phyloP scores from a whole-genome alignment of 2,888 invertebrate genomes.

The Epistrophella euchroma region DNA sequence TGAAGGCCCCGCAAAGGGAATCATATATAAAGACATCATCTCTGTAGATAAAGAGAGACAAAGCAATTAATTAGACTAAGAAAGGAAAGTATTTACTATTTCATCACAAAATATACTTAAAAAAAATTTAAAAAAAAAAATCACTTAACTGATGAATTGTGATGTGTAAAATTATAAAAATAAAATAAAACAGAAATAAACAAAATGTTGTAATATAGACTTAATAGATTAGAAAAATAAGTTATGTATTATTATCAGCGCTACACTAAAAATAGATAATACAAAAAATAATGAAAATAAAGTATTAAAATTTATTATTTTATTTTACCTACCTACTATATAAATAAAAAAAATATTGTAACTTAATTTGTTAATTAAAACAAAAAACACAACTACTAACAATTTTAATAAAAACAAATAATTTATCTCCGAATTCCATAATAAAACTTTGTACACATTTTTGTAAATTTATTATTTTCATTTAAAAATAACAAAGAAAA shows the following conservation, averaged over 20 bases:
- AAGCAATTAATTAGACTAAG: conserved; percentile 67
- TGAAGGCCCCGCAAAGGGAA: conserved; percentile 26
- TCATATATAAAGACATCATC: conserved; percentile 11
- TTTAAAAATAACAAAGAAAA: conserved; percentile 56
- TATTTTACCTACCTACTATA: conserved; percentile 7
- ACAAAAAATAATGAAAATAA: conserved; percentile 31
- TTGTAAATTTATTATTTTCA: conserved; percentile 69
- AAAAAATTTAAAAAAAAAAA: conserved; percentile 42
- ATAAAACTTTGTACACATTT: conserved; percentile 69
- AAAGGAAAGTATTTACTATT: conserved; percentile 58
- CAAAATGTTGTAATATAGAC: conserved; percentile 67
- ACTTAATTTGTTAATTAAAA: background rate
- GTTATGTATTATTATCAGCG: conserved; percentile 40
- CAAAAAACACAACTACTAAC: background rate
- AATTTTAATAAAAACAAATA: conserved; percentile 4
- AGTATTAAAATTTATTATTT: conserved; percentile 24
- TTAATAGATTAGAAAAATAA: conserved; percentile 51
- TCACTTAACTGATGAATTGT: conserved; percentile 65
- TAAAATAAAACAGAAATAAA: conserved; percentile 12
- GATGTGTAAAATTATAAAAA: conserved; percentile 66
- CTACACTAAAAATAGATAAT: conserved; percentile 55
- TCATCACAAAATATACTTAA: conserved; percentile 23
- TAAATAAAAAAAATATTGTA: background rate
- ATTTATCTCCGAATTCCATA: conserved; percentile 2
- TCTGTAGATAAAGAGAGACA: conserved; percentile 33